phyloP scores from a whole-genome alignment of 2,797 vertebrate genomes.

The Manis pentadactyla region DNA sequence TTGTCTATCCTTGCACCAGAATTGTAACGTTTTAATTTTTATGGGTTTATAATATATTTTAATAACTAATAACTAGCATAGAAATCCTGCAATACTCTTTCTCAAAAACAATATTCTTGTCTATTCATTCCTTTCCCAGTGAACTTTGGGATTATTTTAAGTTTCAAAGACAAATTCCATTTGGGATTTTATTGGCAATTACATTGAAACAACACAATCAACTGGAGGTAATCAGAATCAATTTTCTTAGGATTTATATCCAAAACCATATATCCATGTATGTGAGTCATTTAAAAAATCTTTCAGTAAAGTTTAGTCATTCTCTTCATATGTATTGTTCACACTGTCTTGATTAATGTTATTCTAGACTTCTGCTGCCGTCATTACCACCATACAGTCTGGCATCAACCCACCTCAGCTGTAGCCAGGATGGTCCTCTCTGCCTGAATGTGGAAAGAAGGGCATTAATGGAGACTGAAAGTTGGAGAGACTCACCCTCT shows the following conservation, averaged over 20 bases:
- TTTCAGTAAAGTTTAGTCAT: background rate
- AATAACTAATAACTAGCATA: background rate
- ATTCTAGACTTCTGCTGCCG: background rate
- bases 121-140: background rate
- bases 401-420: background rate
- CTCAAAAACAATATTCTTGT: background rate
- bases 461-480: background rate
- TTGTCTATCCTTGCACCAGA: background rate
- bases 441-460: conserved; percentile 46
- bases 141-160: conserved; percentile 49
- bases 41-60: conserved; percentile 11
- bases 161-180: conserved; percentile 48
- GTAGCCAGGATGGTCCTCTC: background rate
- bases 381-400: background rate
- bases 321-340: background rate
- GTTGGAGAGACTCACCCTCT: background rate
- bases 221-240: background rate
- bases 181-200: conserved; percentile 49
- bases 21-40: conserved; percentile 2
- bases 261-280: background rate
- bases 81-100: background rate
- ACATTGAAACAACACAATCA: background rate
- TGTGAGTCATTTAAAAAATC: background rate
- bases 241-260: conserved; percentile 1
- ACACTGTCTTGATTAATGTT: background rate